These are phyloP conservation scores for Malurus cyaneus DNA, from an alignment of 2,113 vertebrate genomes.

Conservation along the genomic window DNA sequence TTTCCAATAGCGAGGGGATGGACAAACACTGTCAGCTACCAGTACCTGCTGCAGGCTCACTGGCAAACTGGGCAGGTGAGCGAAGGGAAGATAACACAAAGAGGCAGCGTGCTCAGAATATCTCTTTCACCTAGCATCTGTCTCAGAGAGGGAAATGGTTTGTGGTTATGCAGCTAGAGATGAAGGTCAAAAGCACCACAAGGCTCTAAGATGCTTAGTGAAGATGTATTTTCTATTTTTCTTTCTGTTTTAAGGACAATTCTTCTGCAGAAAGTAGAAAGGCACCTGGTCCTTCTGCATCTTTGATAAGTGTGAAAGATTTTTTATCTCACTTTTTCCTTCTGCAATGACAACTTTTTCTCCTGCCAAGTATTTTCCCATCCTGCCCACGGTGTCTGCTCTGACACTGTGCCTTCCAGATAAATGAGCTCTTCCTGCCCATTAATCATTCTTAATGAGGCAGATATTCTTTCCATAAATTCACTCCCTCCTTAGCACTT, in stretches of 20 bases:
- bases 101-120: background rate
- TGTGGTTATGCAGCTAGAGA: background rate
- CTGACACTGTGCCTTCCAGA: background rate
- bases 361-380: background rate
- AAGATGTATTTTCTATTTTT: background rate
- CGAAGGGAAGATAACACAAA: background rate
- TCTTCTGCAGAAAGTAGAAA: background rate
- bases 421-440: background rate
- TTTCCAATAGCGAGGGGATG: background rate
- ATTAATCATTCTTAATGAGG: conserved; percentile 28
- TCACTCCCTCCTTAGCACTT: background rate
- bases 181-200: background rate
- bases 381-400: background rate
- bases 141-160: background rate
- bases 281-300: background rate
- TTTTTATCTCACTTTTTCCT: background rate
- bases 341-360: background rate
- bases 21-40: background rate
- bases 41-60: background rate
- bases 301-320: background rate
- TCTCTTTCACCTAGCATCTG: background rate
- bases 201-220: background rate
- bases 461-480: background rate
- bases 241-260: background rate
- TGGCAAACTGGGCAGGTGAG: background rate